Evolutionary conservation across 2,113 vertebrate species (phyloP).

Genomic region (Tyto alba): DNA sequence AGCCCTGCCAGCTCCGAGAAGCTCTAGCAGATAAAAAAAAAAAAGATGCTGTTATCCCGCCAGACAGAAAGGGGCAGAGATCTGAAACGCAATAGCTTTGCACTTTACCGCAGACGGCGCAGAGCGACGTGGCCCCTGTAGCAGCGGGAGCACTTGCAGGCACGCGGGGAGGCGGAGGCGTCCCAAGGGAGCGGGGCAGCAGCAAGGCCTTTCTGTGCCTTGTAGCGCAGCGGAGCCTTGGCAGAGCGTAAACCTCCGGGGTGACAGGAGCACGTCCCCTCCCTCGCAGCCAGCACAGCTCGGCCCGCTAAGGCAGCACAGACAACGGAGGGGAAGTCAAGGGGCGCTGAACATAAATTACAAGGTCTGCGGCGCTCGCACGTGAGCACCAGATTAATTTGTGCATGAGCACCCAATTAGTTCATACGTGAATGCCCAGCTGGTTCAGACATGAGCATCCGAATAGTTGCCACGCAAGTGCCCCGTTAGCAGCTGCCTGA

Average conservation of each 20-base stretch:
- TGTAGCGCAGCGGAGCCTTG: no score
- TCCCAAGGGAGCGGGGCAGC: neutral
- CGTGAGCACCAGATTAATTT: neutral
- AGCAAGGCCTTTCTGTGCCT: neutral
- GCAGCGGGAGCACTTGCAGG: neutral
- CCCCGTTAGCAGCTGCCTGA: neutral
- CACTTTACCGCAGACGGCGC: no score
- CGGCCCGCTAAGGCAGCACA: neutral
- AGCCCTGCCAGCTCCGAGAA: neutral
- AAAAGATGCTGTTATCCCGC: neutral
- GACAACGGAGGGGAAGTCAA: accelerated
- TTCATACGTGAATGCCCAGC: neutral
- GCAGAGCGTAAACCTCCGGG: neutral
- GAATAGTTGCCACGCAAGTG: accelerated
- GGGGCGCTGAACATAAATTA: neutral
- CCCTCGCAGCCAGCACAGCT: accelerated
- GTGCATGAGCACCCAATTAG: neutral
- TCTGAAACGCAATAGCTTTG: neutral
- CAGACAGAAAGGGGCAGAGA: neutral
- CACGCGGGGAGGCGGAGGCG: no score
- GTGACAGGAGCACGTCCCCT: accelerated
- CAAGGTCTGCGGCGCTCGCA: neutral
- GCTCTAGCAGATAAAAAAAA: neutral
- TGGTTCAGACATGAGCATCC: neutral
- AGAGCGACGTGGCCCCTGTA: neutral